phyloP scores from a whole-genome alignment of 1,140 invertebrate species.

The Paralvinella palmiformis region DNA sequence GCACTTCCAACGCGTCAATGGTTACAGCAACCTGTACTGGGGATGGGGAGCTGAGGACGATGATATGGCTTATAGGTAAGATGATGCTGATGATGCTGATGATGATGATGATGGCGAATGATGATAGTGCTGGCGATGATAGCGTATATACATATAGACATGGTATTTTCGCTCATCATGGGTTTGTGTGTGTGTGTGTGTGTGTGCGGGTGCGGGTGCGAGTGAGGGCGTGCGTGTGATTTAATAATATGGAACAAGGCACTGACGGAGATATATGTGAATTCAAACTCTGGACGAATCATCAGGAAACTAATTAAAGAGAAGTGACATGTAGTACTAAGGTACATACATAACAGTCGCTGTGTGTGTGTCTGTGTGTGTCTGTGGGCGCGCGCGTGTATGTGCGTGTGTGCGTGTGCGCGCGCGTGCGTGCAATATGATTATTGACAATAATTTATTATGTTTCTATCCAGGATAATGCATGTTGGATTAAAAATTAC shows the following conservation, averaged over 20 bases:
- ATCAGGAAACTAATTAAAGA: no score
- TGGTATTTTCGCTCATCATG: no score
- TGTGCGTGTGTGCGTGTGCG: background rate
- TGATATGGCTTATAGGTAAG: conserved; percentile 61
- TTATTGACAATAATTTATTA: background rate
- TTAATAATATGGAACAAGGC: background rate
- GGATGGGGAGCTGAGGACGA: conserved; percentile 68
- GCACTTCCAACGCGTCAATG: conserved; percentile 70
- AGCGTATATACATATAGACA: no score
- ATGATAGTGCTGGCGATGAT: no score
- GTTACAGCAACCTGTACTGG: conserved; percentile 84
- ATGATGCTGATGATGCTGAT: background rate
- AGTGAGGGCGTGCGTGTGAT: background rate
- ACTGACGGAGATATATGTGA: no score
- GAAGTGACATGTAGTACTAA: background rate
- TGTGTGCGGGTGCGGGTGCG: background rate
- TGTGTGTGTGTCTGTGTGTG: background rate
- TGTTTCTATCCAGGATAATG: conserved; percentile 37
- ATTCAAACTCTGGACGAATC: no score
- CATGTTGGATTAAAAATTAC: conserved; percentile 42
- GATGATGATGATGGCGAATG: no score
- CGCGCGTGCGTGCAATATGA: background rate
- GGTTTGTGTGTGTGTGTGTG: background rate
- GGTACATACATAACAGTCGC: background rate
- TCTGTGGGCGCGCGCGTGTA: background rate